These are phyloP conservation scores for Drosophila bipectinata DNA, from an alignment of 1,140 invertebrate species.

Conservation along the genomic window DNA sequence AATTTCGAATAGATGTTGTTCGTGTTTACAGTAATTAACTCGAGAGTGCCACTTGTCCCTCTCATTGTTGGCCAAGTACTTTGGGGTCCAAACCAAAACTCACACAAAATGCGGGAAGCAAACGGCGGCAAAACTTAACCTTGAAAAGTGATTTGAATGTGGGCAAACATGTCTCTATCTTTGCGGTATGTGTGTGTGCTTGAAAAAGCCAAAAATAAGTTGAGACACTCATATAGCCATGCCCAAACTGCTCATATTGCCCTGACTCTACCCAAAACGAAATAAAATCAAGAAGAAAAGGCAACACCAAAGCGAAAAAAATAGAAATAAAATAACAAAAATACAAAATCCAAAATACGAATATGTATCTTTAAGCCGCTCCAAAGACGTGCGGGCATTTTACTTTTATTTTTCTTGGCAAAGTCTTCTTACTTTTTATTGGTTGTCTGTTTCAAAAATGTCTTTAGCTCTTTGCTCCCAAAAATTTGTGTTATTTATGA, in stretches of 20 bases:
- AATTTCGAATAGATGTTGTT: conserved; percentile 38
- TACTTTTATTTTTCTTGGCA: conserved; percentile 59
- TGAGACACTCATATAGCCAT: conserved; percentile 51
- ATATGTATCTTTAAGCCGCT: conserved; percentile 16
- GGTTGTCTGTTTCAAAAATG: conserved; percentile 35
- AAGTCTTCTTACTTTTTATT: conserved; percentile 38
- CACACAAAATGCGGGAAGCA: conserved; percentile 52
- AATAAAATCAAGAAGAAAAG: conserved; percentile 14
- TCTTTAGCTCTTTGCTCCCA: conserved; percentile 21
- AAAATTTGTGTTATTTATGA: conserved; percentile 52
- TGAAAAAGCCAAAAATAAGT: conserved; percentile 62
- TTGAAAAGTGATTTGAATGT: conserved; percentile 65
- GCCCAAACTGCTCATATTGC: conserved; percentile 44
- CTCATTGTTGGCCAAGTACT: conserved; percentile 10
- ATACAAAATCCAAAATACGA: not conserved
- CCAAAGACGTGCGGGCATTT: conserved; percentile 37
- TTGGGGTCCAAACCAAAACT: conserved; percentile 11
- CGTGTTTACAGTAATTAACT: conserved; percentile 49
- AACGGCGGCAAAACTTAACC: conserved; percentile 62
- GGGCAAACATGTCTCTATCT: conserved; percentile 49
- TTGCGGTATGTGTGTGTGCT: conserved; percentile 8
- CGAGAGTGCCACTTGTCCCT: conserved; percentile 44
- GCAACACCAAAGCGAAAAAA: conserved; percentile 9
- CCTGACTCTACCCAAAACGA: conserved; percentile 20
- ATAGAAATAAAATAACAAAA: conserved; percentile 33